phyloP scores from a whole-genome alignment of 2,113 vertebrate genomes.

The Cottus gobio region DNA sequence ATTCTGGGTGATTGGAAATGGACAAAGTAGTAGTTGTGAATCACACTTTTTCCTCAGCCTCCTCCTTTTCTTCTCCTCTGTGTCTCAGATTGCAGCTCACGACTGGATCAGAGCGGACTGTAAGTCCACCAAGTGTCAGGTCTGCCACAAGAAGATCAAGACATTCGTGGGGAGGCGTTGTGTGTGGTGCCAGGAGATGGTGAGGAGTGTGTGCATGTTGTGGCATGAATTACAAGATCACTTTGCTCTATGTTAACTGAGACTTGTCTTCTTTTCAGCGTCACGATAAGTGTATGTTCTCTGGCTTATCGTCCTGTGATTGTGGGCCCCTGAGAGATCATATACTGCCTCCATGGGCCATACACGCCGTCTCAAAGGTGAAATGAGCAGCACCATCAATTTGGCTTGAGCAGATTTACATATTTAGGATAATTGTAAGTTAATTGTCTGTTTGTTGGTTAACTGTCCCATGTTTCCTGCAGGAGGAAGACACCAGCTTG shows the following conservation, averaged over 20 bases:
- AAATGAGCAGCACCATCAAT: background rate
- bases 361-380: constrained; percentile 90
- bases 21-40: background rate
- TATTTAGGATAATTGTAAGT: background rate
- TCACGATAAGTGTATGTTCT: constrained; percentile 86
- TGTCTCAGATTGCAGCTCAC: constrained; percentile 83
- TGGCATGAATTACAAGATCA: background rate
- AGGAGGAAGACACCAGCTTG: constrained; percentile 82
- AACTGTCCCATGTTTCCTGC: constrained; percentile 15
- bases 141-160: constrained; percentile 92
- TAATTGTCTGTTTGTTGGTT: constrained; percentile 4
- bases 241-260: background rate
- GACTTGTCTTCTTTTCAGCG: constrained; percentile 78
- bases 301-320: constrained; percentile 82
- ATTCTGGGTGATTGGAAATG: background rate
- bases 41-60: background rate
- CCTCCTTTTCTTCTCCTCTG: background rate
- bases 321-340: constrained; percentile 90
- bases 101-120: constrained; percentile 90
- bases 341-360: constrained; percentile 90
- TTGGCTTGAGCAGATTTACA: background rate
- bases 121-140: constrained; percentile 85
- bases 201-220: constrained; percentile 56
- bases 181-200: constrained; percentile 91
- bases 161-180: constrained; percentile 88